Percentiles rank a stretch among this genome's conserved stretches.
These are phyloP conservation scores for Melanchra persicariae DNA, from an alignment of 2,888 invertebrate genomes.

Conservation along the genomic window DNA sequence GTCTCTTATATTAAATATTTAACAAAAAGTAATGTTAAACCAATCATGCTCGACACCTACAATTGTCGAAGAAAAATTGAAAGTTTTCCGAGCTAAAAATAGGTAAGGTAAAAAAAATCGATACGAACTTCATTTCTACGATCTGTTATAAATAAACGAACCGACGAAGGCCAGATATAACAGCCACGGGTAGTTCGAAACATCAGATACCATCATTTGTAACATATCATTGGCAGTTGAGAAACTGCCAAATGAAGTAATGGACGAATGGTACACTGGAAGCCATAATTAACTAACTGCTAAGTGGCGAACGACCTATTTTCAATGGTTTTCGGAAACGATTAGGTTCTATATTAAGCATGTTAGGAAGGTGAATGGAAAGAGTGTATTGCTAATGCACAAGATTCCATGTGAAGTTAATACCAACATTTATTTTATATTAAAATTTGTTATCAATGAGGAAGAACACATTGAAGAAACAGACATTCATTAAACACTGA, in stretches of 20 bases:
- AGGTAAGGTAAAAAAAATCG: constrained; percentile 7
- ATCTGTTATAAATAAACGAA: constrained; percentile 43
- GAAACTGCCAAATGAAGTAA: constrained; percentile 60
- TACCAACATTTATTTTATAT: not conserved
- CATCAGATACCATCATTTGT: constrained; percentile 43
- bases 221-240: constrained; percentile 54
- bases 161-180: constrained; percentile 47
- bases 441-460: not conserved
- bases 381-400: not conserved
- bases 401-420: not conserved
- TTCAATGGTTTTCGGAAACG: constrained; percentile 46
- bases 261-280: constrained; percentile 39
- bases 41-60: not conserved
- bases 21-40: not conserved
- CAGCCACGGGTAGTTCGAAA: constrained; percentile 25
- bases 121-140: constrained; percentile 34
- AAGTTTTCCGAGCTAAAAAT: constrained; percentile 21
- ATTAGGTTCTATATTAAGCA: constrained; percentile 36
- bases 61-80: not conserved
- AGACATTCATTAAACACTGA: constrained; percentile 4
- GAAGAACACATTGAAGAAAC: not conserved
- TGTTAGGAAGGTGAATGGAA: constrained; percentile 14
- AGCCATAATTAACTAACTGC: constrained; percentile 55
- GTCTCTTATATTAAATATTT: not conserved
- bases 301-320: constrained; percentile 55